These are phyloP conservation scores for Gnathonemus echidnorhynchus DNA, from an alignment of 2,113 vertebrate species.

Conservation along the genomic window DNA sequence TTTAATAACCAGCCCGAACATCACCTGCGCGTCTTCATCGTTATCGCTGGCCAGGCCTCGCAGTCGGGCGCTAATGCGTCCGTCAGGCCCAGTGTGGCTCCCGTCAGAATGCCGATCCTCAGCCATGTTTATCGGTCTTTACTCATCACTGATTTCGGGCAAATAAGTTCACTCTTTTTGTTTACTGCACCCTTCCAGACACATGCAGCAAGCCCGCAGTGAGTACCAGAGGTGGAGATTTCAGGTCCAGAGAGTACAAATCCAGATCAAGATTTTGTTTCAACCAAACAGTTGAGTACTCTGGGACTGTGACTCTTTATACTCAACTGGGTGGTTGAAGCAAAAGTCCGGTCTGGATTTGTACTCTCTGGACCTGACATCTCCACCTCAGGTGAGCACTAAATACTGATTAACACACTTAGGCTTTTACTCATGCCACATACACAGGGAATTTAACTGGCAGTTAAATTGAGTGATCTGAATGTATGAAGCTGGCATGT, in stretches of 20 bases:
- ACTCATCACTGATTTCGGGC: neutral
- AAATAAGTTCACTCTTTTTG: neutral
- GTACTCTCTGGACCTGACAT: no score
- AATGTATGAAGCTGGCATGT: neutral
- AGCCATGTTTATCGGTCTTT: neutral
- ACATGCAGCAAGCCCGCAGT: neutral
- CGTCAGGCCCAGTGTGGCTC: no score
- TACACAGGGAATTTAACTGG: neutral
- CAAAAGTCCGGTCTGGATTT: no score
- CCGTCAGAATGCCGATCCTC: neutral
- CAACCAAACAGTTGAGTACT: no score
- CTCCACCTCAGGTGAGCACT: neutral
- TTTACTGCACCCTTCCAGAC: neutral
- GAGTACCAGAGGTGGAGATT: neutral
- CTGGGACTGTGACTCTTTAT: no score
- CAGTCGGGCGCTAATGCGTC: neutral
- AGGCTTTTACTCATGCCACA: neutral
- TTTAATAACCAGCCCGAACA: neutral
- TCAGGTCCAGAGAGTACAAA: no score
- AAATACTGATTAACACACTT: neutral
- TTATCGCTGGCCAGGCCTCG: no score
- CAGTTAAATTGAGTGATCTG: neutral
- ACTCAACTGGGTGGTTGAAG: no score
- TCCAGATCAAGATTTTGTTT: no score
- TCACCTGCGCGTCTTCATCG: neutral